Evolutionary conservation across 30 jellyfish, hydroid and myxozoan genomes (phyloP).

Genomic region (Chironex yamaguchii): DNA sequence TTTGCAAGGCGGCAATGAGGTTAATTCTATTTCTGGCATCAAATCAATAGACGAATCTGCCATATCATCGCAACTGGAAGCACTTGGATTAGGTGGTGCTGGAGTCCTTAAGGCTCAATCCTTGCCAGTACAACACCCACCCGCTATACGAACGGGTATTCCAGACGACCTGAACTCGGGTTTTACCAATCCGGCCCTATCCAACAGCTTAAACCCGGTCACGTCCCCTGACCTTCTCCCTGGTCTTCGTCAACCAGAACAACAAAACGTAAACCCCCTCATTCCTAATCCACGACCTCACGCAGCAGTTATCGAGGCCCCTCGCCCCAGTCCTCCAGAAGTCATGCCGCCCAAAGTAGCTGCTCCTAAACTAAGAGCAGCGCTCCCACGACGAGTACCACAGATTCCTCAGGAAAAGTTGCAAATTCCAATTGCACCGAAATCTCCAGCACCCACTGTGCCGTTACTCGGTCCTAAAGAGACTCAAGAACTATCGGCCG

Average conservation of each 20-base stretch:
- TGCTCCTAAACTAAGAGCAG: not conserved
- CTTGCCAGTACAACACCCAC: not conserved
- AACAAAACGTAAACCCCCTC: not conserved
- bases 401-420: not conserved
- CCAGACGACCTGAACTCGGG: not conserved
- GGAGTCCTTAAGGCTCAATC: not conserved
- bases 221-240: not conserved
- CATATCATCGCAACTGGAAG: not conserved
- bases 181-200: not conserved
- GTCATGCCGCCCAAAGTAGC: too few relatives aligned
- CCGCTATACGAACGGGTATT: not conserved
- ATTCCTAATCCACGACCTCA: not conserved
- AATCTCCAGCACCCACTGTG: too few relatives aligned
- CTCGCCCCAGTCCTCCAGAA: too few relatives aligned
- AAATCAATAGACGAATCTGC: not conserved
- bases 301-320: not conserved
- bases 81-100: not conserved
- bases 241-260: not conserved
- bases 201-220: not conserved
- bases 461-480: not conserved
- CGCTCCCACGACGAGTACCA: not conserved
- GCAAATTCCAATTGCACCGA: too few relatives aligned
- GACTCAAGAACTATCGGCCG: not conserved
- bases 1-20: too few relatives aligned
- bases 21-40: too few relatives aligned